A percentile compares a stretch with the other conserved stretches of the same genome.
phyloP scores from a whole-genome alignment of 2,888 invertebrate genomes.

The Acholoe squamosa region DNA sequence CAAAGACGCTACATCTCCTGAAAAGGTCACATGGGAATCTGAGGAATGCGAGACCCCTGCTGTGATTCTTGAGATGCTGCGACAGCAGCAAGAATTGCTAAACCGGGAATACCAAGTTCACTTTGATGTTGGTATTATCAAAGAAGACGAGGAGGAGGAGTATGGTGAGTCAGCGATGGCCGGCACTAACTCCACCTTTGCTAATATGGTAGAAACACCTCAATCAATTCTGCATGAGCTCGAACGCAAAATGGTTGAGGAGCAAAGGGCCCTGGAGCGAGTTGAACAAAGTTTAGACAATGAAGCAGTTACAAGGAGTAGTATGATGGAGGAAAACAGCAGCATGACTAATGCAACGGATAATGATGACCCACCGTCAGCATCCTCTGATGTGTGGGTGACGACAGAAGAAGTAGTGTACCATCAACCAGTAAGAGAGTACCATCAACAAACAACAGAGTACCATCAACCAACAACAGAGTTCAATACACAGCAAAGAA shows the following conservation, averaged over 20 bases:
- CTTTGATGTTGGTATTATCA: constrained; percentile 34
- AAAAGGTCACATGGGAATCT: constrained; percentile 37
- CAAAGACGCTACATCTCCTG: background rate
- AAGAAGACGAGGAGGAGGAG: constrained; percentile 39
- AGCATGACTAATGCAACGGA: background rate
- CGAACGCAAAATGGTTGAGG: constrained; percentile 50
- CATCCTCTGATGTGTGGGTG: constrained; percentile 68
- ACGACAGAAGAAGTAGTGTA: constrained; percentile 65
- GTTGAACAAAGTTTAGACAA: background rate
- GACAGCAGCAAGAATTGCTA: constrained; percentile 63
- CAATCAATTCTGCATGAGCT: constrained; percentile 60
- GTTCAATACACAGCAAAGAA: background rate
- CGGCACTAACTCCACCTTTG: constrained; percentile 14
- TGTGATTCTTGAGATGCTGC: constrained; percentile 63
- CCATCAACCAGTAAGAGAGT: background rate
- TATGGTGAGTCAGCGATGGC: background rate
- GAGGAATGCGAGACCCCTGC: constrained; percentile 64
- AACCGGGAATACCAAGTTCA: constrained; percentile 59
- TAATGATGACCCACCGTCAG: constrained; percentile 60
- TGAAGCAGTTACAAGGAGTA: constrained; percentile 19
- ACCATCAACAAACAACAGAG: constrained; percentile 24
- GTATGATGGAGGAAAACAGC: background rate
- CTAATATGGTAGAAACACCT: constrained; percentile 58
- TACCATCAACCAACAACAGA: background rate
- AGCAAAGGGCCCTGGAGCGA: background rate